Conservation (phyloP, 2,888 invertebrate genomes). For the Agrotis exclamationis region DNA sequence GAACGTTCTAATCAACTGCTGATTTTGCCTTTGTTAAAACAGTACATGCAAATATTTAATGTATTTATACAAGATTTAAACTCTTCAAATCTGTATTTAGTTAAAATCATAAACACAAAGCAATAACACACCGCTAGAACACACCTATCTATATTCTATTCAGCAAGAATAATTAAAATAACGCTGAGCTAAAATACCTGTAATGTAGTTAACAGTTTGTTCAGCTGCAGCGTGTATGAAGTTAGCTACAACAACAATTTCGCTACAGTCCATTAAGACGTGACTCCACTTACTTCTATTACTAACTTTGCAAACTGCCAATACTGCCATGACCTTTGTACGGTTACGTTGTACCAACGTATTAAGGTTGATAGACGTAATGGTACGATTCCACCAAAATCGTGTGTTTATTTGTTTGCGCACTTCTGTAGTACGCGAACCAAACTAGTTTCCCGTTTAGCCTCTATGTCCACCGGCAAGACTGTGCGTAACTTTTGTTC, state of each 20-base stretch:
- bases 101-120: constrained; percentile 9
- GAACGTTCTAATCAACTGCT: background rate
- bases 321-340: constrained; percentile 53
- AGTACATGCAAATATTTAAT: background rate
- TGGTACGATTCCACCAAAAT: too few species aligned
- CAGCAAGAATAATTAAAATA: constrained; percentile 41
- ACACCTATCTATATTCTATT: constrained; percentile 3
- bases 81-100: background rate
- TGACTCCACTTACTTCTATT: constrained; percentile 50
- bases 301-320: constrained; percentile 49
- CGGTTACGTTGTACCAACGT: constrained; percentile 32
- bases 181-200: constrained; percentile 30
- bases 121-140: constrained; percentile 4
- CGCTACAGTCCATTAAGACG: constrained; percentile 38
- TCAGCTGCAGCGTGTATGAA: constrained; percentile 46
- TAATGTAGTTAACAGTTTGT: constrained; percentile 46
- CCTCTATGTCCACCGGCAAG: too few species aligned
- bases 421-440: too few species aligned
- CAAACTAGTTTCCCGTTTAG: too few species aligned
- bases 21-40: background rate
- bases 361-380: constrained; percentile 16
- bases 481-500: too few species aligned
- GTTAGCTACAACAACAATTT: constrained; percentile 50
- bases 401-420: too few species aligned
- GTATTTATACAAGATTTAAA: too few species aligned